Percentiles rank a stretch among this genome's conserved stretches.
These are phyloP conservation scores for Tapirus terrestris DNA, from an alignment of 2,113 vertebrate genomes.

Conservation along the genomic window DNA sequence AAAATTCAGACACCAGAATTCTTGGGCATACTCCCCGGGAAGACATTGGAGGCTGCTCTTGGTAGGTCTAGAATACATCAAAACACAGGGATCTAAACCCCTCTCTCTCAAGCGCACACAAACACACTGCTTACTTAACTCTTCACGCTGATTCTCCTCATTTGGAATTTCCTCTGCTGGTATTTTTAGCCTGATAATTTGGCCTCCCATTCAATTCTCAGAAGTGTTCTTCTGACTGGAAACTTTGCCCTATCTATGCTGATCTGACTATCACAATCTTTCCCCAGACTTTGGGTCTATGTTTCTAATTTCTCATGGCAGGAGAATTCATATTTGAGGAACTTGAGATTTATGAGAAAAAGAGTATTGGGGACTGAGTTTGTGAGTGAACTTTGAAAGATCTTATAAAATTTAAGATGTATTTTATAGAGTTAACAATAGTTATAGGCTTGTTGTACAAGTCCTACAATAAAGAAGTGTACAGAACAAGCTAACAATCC, in stretches of 20 bases:
- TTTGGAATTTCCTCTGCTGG: neutral
- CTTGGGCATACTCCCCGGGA: neutral
- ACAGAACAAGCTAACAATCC: neutral
- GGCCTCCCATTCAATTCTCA: neutral
- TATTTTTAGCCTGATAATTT: neutral
- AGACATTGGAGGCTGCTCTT: neutral
- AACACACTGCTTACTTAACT: neutral
- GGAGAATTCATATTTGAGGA: constrained; percentile 29
- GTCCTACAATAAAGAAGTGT: neutral
- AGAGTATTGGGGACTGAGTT: neutral
- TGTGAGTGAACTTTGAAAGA: neutral
- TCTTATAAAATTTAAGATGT: constrained; percentile 35
- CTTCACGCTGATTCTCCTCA: neutral
- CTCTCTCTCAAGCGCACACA: neutral
- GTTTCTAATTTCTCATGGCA: neutral
- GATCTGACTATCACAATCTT: neutral
- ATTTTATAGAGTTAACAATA: constrained; percentile 2
- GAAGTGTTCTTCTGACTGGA: neutral
- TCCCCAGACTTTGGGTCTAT: neutral
- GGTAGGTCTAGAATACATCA: neutral
- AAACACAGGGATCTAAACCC: neutral
- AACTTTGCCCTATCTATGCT: neutral
- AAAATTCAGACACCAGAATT: neutral
- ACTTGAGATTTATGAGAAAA: neutral
- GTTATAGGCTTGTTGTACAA: neutral